Base-by-base conservation (phyloP, 2,888 invertebrate species). In the Sarcophaga carnaria region DNA sequence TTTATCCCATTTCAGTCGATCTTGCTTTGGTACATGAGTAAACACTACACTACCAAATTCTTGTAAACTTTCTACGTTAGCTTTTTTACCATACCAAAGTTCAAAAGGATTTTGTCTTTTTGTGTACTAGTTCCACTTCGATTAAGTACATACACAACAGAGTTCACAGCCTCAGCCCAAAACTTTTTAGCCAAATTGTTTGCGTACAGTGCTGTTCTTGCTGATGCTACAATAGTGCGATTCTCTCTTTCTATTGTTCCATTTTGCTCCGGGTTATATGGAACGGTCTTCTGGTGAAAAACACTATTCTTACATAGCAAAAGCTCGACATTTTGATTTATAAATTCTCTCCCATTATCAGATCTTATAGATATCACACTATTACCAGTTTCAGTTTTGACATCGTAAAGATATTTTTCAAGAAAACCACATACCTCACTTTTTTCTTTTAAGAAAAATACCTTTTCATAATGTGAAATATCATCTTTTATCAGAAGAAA, bases 101-200 rank as follows among this genome's bases (percentile, higher is more conserved):
- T 49, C 49, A 87, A 85, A 90, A 47, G 90, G 70, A 90, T 89
- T 86, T 89, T 90, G 11, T 83, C 87, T 72, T 89, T 90, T 72
- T 74, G 67, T 54, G 64, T 20, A 17, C n/a, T 27, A 4, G 20
- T 49, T 11, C 25, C 25, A 17, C 62, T 63, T 3, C 45, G 22
- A 76, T 76, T 76, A n/a, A 64, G 60, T 45, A 69, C 88, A 69
- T 89, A 88, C 4, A n/a, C 85, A 14, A 88, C 90, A 8, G 88
- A 88, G 63, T 88, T 85, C 12, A 83, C 79, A 12, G 89, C 88
- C 79, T 90, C 87, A 12, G 85, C 86, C 88, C 88, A 88, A 88
- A 67, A 70, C 4, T 22, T 67, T 37, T 83, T 75, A 12, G 45
- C 12, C 47, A 85, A 74, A 60, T 69, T 62, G 12, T 88, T 83